These are phyloP conservation scores for Mythimna impura DNA, from an alignment of 2,888 invertebrate species.

Conservation along the genomic window DNA sequence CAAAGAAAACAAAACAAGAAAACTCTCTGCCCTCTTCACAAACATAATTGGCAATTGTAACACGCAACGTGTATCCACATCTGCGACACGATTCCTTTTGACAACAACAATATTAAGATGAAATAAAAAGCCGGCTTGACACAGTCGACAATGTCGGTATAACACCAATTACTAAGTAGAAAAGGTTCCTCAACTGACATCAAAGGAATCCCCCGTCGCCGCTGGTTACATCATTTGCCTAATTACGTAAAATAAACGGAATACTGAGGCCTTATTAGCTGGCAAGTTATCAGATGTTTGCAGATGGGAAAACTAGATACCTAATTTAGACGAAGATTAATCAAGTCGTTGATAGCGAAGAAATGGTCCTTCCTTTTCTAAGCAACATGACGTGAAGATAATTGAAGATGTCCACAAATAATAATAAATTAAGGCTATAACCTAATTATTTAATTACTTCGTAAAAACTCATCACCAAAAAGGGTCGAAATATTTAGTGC, in stretches of 20 bases:
- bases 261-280: slow-evolving; percentile 24
- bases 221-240: slow-evolving; percentile 52
- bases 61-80: slow-evolving; percentile 11
- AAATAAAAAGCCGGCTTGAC: slow-evolving; percentile 35
- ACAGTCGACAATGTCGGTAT: slow-evolving; percentile 25
- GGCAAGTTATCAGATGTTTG: slow-evolving; percentile 24
- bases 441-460: slow-evolving; percentile 4
- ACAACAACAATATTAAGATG: slow-evolving; percentile 31
- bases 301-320: slow-evolving; percentile 7
- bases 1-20: slow-evolving; percentile 13
- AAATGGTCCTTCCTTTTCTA: neutral
- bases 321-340: neutral
- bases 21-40: slow-evolving; percentile 6
- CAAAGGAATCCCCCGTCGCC: slow-evolving; percentile 52
- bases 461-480: slow-evolving; percentile 17
- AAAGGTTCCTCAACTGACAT: slow-evolving; percentile 56
- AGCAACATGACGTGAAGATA: too few species aligned
- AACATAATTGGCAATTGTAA: slow-evolving; percentile 35
- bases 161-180: slow-evolving; percentile 53
- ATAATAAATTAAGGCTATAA: neutral
- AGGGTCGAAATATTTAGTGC: slow-evolving; percentile 28
- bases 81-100: slow-evolving; percentile 32
- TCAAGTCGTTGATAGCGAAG: neutral
- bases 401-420: neutral
- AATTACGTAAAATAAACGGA: slow-evolving; percentile 61